Conservation (phyloP, 64 coral and sea anemone species). For the Porites australiensis region DNA sequence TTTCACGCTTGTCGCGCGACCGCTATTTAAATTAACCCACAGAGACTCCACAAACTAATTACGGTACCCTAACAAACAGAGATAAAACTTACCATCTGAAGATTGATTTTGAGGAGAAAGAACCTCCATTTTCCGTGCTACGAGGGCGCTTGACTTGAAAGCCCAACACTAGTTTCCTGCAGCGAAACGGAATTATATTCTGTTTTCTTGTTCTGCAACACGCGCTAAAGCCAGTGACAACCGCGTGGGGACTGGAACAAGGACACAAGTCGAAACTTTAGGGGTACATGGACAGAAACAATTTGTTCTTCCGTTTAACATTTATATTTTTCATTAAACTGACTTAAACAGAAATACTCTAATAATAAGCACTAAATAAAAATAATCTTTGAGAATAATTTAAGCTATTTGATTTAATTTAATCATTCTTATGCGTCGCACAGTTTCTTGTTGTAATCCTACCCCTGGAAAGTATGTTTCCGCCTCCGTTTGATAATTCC, state of each 20-base stretch:
- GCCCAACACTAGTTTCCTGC: constrained; percentile 23
- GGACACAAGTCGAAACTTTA: neutral
- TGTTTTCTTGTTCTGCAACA: constrained; percentile 42
- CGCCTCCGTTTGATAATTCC: neutral
- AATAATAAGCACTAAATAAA: neutral
- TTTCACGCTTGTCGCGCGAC: neutral
- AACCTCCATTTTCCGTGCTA: constrained; percentile 40
- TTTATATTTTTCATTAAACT: neutral
- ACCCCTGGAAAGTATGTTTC: neutral
- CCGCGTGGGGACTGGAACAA: constrained; percentile 24
- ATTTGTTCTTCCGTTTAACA: neutral
- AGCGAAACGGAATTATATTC: constrained; percentile 20
- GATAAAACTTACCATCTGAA: neutral
- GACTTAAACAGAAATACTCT: neutral
- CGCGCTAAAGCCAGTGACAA: constrained; percentile 38
- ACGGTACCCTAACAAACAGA: neutral
- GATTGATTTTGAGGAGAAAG: constrained; percentile 26
- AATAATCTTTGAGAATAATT: neutral
- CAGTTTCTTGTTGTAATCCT: neutral
- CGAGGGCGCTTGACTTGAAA: neutral
- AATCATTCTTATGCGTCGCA: neutral
- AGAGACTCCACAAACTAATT: neutral
- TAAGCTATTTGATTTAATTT: neutral
- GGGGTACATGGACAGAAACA: neutral
- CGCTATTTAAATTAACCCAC: neutral